phyloP scores from a whole-genome alignment of 2,888 invertebrate species.

The Volucella zonaria region DNA sequence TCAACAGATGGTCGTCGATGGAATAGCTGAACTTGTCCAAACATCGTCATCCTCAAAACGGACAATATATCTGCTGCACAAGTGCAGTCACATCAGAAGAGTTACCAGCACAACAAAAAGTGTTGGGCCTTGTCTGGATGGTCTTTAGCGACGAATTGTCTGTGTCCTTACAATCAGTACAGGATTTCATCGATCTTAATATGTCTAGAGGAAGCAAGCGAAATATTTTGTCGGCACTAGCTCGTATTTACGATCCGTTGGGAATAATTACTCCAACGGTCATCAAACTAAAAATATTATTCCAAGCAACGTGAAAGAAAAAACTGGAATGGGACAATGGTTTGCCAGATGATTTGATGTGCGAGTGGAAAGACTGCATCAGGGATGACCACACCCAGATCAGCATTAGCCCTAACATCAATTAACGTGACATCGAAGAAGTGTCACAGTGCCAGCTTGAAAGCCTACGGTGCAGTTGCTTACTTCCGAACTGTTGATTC shows the following conservation, averaged over 20 bases:
- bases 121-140: slow-evolving; percentile 30
- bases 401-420: too few relatives aligned
- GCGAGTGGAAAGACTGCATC: slow-evolving; percentile 30
- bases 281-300: too few relatives aligned
- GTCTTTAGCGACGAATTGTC: slow-evolving; percentile 17
- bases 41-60: slow-evolving; percentile 14
- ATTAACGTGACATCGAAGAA: too few relatives aligned
- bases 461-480: too few relatives aligned
- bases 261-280: too few relatives aligned
- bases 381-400: not conserved
- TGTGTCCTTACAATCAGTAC: slow-evolving; percentile 16
- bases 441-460: too few relatives aligned
- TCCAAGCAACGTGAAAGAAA: too few relatives aligned
- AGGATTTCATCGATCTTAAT: slow-evolving; percentile 5
- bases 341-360: slow-evolving; percentile 16
- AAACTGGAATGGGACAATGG: slow-evolving; percentile 29
- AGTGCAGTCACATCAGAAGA: slow-evolving; percentile 9
- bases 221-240: slow-evolving; percentile 2
- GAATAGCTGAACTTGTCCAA: slow-evolving; percentile 32
- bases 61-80: slow-evolving; percentile 23
- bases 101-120: slow-evolving; percentile 16
- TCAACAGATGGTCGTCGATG: slow-evolving; percentile 19
- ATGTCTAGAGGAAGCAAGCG: slow-evolving; percentile 20
- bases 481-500: too few relatives aligned
- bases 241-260: slow-evolving; percentile 27